A percentile compares a stretch with the other conserved stretches of the same genome.
phyloP scores from a whole-genome alignment of 2,113 vertebrate genomes.

The Porphyrio hochstetteri region DNA sequence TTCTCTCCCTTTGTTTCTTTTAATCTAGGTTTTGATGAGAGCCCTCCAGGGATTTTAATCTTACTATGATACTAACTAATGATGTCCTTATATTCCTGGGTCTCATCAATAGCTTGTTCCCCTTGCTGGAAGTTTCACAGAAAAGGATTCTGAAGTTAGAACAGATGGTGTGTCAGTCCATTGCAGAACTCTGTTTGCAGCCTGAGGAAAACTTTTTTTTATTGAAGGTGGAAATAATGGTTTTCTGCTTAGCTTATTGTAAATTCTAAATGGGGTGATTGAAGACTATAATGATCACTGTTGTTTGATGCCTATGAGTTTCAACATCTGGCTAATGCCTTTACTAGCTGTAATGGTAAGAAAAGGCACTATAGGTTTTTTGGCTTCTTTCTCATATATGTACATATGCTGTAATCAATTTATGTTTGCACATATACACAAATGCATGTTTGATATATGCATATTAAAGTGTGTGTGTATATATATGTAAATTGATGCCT shows the following conservation, averaged over 20 bases:
- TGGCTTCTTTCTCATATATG: neutral
- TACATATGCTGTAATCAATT: too few relatives aligned
- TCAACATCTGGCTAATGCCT: slow-evolving; percentile 75
- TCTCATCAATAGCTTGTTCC: slow-evolving; percentile 82
- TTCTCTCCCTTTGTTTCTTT: slow-evolving; percentile 42
- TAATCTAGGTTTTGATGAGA: slow-evolving; percentile 77
- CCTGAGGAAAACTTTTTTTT: slow-evolving; percentile 93
- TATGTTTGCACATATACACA: neutral
- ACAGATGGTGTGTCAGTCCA: slow-evolving; percentile 80
- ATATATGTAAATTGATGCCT: neutral
- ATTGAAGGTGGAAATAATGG: slow-evolving; percentile 85
- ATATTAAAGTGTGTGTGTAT: neutral
- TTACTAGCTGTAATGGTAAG: slow-evolving; percentile 52
- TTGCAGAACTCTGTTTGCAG: slow-evolving; percentile 81
- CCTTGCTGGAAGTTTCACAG: slow-evolving; percentile 78
- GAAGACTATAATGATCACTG: slow-evolving; percentile 73
- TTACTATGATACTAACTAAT: slow-evolving; percentile 81
- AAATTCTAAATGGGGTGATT: slow-evolving; percentile 80
- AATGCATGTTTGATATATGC: neutral
- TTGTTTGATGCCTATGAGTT: slow-evolving; percentile 67
- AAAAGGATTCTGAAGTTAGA: slow-evolving; percentile 80
- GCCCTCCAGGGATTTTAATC: slow-evolving; percentile 84
- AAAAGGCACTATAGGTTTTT: neutral
- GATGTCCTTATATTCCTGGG: slow-evolving; percentile 81
- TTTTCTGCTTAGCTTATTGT: slow-evolving; percentile 84